Evolutionary conservation across 2,888 invertebrate genomes (phyloP).

Genomic region (Sesia bembeciformis): DNA sequence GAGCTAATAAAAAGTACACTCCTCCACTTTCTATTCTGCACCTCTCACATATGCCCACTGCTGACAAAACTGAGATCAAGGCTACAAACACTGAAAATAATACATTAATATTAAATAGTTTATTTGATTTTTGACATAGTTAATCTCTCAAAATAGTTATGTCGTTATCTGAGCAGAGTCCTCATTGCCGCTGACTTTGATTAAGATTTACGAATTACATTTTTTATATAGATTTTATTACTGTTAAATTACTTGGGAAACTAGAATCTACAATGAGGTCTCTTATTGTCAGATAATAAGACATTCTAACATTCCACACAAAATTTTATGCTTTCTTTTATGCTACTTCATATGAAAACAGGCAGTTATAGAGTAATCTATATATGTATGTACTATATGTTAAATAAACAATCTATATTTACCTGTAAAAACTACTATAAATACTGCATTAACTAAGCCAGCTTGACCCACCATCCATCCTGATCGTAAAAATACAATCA

Average conservation of each 20-base stretch:
- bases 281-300: too few relatives aligned
- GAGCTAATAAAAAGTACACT: constrained; percentile 95
- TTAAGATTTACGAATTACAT: too few relatives aligned
- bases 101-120: not conserved
- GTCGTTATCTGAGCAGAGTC: not conserved
- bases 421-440: constrained; percentile 89
- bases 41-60: constrained; percentile 96
- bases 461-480: constrained; percentile 98
- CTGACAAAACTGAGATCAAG: constrained; percentile 93
- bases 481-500: constrained; percentile 95
- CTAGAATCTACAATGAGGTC: too few relatives aligned
- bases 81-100: constrained; percentile 85
- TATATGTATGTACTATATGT: too few relatives aligned
- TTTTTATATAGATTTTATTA: too few relatives aligned
- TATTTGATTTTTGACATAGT: too few relatives aligned
- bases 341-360: too few relatives aligned
- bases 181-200: not conserved
- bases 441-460: constrained; percentile 84
- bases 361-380: too few relatives aligned
- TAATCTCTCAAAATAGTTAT: too few relatives aligned
- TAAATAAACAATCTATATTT: constrained; percentile 10
- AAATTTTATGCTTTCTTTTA: too few relatives aligned
- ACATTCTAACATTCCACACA: too few relatives aligned
- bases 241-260: too few relatives aligned
- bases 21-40: constrained; percentile 98